phyloP scores from a whole-genome alignment of 2,113 vertebrate species.

The Hypanus sabinus region DNA sequence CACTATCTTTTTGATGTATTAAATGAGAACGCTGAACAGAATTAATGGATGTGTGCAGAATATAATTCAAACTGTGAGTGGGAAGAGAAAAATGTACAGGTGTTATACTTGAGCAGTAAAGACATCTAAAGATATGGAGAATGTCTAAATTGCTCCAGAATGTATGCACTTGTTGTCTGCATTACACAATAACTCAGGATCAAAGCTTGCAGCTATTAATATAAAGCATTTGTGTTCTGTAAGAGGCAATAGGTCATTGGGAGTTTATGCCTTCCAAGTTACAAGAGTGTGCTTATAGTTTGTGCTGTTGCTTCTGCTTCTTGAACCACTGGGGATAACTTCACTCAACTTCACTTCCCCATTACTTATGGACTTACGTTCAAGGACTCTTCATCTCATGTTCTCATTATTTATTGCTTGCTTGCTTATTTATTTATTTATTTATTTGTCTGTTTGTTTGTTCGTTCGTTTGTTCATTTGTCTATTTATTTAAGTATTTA shows the following conservation, averaged over 20 bases:
- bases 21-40: slow-evolving; percentile 4
- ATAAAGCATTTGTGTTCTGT: background rate
- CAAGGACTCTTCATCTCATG: too few relatives aligned
- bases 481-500: too few relatives aligned
- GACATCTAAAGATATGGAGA: background rate
- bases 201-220: background rate
- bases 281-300: background rate
- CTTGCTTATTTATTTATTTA: too few relatives aligned
- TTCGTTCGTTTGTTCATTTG: too few relatives aligned
- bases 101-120: slow-evolving; percentile 9
- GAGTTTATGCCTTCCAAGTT: background rate
- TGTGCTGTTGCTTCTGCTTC: background rate
- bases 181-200: background rate
- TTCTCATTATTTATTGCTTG: too few relatives aligned
- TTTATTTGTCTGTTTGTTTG: too few relatives aligned
- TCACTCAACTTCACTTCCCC: too few relatives aligned
- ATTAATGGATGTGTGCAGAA: slow-evolving; percentile 24
- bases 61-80: slow-evolving; percentile 12
- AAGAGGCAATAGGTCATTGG: background rate
- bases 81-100: slow-evolving; percentile 26
- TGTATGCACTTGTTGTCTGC: slow-evolving; percentile 12
- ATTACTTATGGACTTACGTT: too few relatives aligned
- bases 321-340: too few relatives aligned
- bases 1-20: slow-evolving; percentile 34
- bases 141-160: background rate